Percentiles rank a stretch among this genome's conserved stretches.
phyloP scores from a whole-genome alignment of 92 coral and sea anemone genomes.

The Virgularia gustaviana region DNA sequence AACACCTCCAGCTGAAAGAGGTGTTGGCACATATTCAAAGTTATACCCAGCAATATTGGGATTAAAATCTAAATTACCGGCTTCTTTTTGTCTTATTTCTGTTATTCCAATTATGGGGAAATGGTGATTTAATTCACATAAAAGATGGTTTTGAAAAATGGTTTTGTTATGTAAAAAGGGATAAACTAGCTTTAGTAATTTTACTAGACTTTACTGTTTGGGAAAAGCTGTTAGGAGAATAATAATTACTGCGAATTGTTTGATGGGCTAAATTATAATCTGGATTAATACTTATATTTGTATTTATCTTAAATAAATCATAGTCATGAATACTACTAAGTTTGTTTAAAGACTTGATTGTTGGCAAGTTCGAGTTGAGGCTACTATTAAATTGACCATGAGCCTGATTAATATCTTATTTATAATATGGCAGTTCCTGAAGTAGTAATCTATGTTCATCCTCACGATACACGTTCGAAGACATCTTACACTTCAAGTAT shows the following conservation, averaged over 20 bases:
- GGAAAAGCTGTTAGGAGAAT: slow-evolving; percentile 33
- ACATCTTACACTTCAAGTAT: too few relatives aligned
- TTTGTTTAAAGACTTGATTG: slow-evolving; percentile 33
- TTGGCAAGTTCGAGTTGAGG: background rate
- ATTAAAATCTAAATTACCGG: slow-evolving; percentile 26
- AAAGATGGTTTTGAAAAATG: slow-evolving; percentile 41
- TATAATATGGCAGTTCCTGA: slow-evolving; percentile 36
- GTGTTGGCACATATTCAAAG: slow-evolving; percentile 62
- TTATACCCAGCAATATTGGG: slow-evolving; percentile 43
- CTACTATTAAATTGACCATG: slow-evolving; percentile 34
- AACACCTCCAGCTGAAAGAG: slow-evolving; percentile 59
- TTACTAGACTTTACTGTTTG: slow-evolving; percentile 1
- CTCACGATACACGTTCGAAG: background rate
- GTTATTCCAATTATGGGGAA: slow-evolving; percentile 54
- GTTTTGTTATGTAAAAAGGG: slow-evolving; percentile 31
- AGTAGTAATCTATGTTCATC: background rate
- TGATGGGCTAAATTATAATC: background rate
- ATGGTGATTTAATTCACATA: slow-evolving; percentile 35
- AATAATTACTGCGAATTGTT: slow-evolving; percentile 40
- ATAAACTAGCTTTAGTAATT: background rate
- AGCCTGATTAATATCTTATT: slow-evolving; percentile 8
- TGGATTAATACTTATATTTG: slow-evolving; percentile 4
- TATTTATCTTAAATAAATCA: slow-evolving; percentile 12
- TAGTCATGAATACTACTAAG: slow-evolving; percentile 39
- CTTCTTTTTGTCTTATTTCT: slow-evolving; percentile 47